Base-by-base conservation (phyloP, 2,888 invertebrate genomes). In the Tenthredo notha region DNA sequence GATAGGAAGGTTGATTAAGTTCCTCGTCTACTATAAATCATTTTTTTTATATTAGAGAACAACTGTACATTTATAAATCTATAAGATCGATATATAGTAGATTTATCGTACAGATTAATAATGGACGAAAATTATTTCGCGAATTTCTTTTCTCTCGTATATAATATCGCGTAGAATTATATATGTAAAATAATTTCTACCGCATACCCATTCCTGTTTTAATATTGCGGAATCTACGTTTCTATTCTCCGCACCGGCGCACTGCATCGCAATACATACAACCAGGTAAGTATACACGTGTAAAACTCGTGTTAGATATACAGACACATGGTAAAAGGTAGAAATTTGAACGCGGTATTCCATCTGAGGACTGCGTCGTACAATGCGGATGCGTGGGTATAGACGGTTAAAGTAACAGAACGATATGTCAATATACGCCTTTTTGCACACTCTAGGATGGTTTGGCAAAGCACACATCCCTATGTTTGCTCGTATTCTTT, bases 341-440 rank as follows among this genome's bases (percentile, higher is more conserved):
- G 70, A 37, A 72, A 9, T 10, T n/a, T n/a, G 1, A 21, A 72
- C 72, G 72, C 6, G 43, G 21, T 43, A 5, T 40, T 4, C 37
- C 2, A 33, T 29, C 33, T 50, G 77, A 80, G 61, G 78, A 80
- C 78, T 80, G 78, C 78, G 78, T 80, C 78, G 78, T 7, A 21
- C 21, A 80, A 80, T 80, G 78, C 78, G 78, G 78, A 80, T 40
- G 33, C 54, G n/a, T n/a, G 37, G 47, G 47, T 47, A 47, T 61
- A 37, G 47, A 0, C 40, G 29, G 15, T 50, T 18, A 33, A 29
- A 40, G 33, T 25, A 50, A 77, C 15, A 77, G 29, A 54, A 33
- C 18, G 50, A 43, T 21, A 37, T 37, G 37, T 74, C 43, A 25
- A 43, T 43, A 43, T 43, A 5, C 7, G 37, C 37, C 21, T 21